phyloP scores from a whole-genome alignment of 2,113 vertebrate species.

The Mus pahari region DNA sequence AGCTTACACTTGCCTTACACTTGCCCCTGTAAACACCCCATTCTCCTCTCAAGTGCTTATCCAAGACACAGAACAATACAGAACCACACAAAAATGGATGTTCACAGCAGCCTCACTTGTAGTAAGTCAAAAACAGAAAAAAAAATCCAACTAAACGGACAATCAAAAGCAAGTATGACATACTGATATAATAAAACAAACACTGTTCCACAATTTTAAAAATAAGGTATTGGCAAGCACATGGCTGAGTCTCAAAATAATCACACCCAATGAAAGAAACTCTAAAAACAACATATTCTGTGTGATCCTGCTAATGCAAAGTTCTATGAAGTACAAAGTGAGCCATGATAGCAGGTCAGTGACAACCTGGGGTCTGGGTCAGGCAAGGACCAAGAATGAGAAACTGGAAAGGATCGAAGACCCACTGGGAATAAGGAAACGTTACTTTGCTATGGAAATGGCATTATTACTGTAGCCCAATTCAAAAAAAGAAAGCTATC shows the following conservation, averaged over 20 bases:
- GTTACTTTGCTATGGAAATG: not conserved
- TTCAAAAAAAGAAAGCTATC: not conserved
- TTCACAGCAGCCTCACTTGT: slow-evolving; percentile 22
- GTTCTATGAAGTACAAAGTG: not conserved
- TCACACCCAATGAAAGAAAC: not conserved
- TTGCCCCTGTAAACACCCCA: not conserved
- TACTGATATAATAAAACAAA: not conserved
- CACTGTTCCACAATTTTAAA: not conserved
- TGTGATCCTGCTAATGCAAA: not conserved
- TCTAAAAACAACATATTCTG: not conserved
- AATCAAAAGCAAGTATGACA: not conserved
- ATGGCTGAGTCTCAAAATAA: not conserved
- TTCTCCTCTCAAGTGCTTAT: not conserved
- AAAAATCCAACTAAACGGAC: not conserved
- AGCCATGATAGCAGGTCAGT: not conserved
- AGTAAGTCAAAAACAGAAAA: not conserved
- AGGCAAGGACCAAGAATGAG: not conserved
- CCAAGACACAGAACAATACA: slow-evolving; percentile 1
- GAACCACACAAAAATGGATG: slow-evolving; percentile 23
- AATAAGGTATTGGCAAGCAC: not conserved
- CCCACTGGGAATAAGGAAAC: not conserved
- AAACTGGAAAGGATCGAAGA: not conserved
- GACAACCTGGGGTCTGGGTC: not conserved
- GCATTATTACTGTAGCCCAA: not conserved
- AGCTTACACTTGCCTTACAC: not conserved